Base-by-base conservation (phyloP, 2,888 invertebrate species). In the Mesorhabditis spiculigera region DNA sequence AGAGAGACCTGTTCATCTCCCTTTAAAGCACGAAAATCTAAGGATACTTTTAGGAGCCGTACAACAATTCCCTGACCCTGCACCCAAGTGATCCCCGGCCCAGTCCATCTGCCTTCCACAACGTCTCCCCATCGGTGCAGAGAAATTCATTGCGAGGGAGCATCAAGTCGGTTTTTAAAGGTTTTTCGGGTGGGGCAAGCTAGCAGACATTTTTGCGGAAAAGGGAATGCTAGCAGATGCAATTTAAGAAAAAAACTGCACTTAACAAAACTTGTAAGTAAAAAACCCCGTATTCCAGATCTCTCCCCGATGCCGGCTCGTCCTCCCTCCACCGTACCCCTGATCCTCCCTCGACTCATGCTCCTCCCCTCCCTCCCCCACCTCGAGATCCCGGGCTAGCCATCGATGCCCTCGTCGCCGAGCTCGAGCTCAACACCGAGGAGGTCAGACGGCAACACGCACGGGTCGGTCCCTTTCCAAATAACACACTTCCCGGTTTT, bases 361-460 rank as follows among this genome's bases (percentile, higher is more conserved):
- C 66, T 66, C 62, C 50, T 43, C 44, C 67, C 42, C 4, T 42
- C 66, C 45, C 65, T 42, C 69, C 41, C 8, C 65, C 50, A 45
- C 67, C 63, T 2, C 72, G 73, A 43, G 83, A 83, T 62, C 82
- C 82, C 5, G 75, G 73, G 3, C 71, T 79, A 68, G 80, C 84
- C 5, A 83, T 85, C 42, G 82, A 85, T 74, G 78, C 79, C n/a
- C 70, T 85, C 43, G 82, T 84, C 1, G 85, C 85, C 1, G 85
- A 85, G 66, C 66, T 85, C 65, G 85, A 85, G 63, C 68, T 85
- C 66, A 84, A 84, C 71, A 82, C 81, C 4, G 81, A 83, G 67
- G 73, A 72, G 65, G 77, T 80, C 68, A 63, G 61, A 71, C 16
- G 78, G 71, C 44, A 63, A 64, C 13, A 45, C 71, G 43, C 6